Base-by-base conservation (phyloP, 2,113 vertebrate species). In the Piaya cayana region DNA sequence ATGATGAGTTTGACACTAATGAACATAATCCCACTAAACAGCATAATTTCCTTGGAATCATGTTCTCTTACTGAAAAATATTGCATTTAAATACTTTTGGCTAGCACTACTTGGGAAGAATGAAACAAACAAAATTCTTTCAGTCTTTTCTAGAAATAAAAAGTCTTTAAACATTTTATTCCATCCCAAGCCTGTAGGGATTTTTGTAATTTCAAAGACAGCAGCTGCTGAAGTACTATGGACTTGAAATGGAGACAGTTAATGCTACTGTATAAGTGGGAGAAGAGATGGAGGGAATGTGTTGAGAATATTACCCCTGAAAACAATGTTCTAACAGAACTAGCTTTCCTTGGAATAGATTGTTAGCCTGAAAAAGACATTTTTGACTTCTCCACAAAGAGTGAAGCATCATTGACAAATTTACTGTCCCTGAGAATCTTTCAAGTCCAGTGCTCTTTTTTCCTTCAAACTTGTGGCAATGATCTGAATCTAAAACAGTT, bases 171-270 rank as follows among this genome's bases (percentile, higher is more conserved):
- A 77, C 4, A 3, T 69, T 19, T 87, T 85, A 81, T 90, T 29
- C 37, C 65, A 78, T 76, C 76, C 96, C 34, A 97, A 98, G 76
- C 98, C 96, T 60, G 98, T 97, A 93, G 98, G 92, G 83, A 94
- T 98, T 49, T 98, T 98, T 76, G 98, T 98, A 3, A 96, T 98
- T 90, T 97, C 98, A 93, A 98, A 99, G 93, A 97, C 96, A 97
- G 97, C 98, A 49, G 98, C 98, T 25, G 98, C 98, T 62, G 97
- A 98, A 93, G 97, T 98, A 98, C 30, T 98, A 97, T 53, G 98
- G 98, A 8, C 95, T 98, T 72, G 97, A 98, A 91, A 96, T 95
- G 12, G 97, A 97, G 92, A 95, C 97, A 47, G 98, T 98, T 69
- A 96, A 96, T 29, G 97, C 97, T 64, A 98, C 98, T 84, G 52